Evolutionary conservation across 2,888 invertebrate genomes (phyloP).

Genomic region (Orthonevra nobilis): DNA sequence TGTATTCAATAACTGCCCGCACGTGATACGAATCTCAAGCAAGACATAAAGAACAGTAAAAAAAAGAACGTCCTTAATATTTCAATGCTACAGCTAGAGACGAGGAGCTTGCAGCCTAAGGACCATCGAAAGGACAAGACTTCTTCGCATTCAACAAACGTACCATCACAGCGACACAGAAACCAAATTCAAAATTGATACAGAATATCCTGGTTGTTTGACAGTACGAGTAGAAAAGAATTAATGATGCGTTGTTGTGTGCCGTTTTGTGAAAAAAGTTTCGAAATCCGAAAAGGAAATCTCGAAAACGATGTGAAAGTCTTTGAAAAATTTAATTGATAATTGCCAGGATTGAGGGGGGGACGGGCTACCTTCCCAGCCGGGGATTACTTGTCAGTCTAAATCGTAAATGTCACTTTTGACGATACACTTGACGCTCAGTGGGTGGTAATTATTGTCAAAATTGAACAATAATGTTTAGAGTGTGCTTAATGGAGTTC

Average conservation of each 20-base stretch:
- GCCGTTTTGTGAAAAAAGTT: no score
- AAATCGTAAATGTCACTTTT: slow-evolving; percentile 61
- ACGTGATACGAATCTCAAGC: slow-evolving; percentile 59
- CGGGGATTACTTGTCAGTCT: slow-evolving; percentile 45
- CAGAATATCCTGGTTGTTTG: slow-evolving; percentile 49
- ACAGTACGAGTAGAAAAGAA: slow-evolving; percentile 57
- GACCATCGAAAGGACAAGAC: slow-evolving; percentile 9
- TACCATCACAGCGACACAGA: slow-evolving; percentile 33
- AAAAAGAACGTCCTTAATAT: slow-evolving; percentile 51
- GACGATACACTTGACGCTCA: slow-evolving; percentile 29
- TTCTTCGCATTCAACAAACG: slow-evolving; percentile 56
- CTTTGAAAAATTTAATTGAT: slow-evolving; percentile 49
- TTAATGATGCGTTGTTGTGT: slow-evolving; percentile 56
- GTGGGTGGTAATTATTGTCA: slow-evolving; percentile 66
- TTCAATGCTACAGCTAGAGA: slow-evolving; percentile 38
- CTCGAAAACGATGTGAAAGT: slow-evolving; percentile 26
- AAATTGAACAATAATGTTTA: slow-evolving; percentile 52
- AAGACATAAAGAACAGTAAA: slow-evolving; percentile 23
- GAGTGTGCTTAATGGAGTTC: slow-evolving; percentile 62
- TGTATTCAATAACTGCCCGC: slow-evolving; percentile 67
- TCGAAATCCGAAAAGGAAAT: not conserved
- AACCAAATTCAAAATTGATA: slow-evolving; percentile 62
- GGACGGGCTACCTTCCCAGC: not conserved
- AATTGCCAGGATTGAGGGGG: slow-evolving; percentile 48
- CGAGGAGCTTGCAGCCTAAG: slow-evolving; percentile 15